Base-by-base conservation (phyloP, 2,888 invertebrate genomes). In the Eupeodes latifasciatus region DNA sequence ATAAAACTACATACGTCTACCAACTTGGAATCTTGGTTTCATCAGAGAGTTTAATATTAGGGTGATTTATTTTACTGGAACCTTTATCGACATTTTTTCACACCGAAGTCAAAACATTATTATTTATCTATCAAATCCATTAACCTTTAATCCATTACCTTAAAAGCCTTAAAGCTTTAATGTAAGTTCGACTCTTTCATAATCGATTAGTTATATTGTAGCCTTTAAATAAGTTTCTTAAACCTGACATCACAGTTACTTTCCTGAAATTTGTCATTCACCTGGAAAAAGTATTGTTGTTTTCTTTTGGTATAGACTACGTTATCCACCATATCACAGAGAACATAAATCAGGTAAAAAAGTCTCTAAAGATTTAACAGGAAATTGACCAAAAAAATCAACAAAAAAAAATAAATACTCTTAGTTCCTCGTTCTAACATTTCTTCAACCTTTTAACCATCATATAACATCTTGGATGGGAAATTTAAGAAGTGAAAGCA, bases 321-420 rank as follows among this genome's bases (percentile, higher is more conserved):
- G 44, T 49, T 62, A 44, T 11, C 19, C 19, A 19, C 40, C 12
- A 16, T 1, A 16, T 1, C 19, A 44, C 62, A 57, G 47, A 4
- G 0, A 66, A 64, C 34, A 51, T 44, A 66, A 53, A 47, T 53
- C 64, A 19, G 53, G 12, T 55, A 16, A 71, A 16, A 71, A 61
- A 59, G 11, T 62, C 51, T 71, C 69, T 40, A 47, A 47, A 71
- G 40, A 69, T 19, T 57, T 76, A 53, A 69, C 61, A 75, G 71
- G 75, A 75, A 81, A 76, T 71, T 81, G 40, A 11, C 49, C 16
- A 64, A 61, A n/a, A n/a, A 61, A 71, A 27, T 27, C n/a, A 66
- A 16, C 49, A 49, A 36, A 62, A 47, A 64, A 12, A 14, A 27
- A 14, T 12, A 14, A 27, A 14, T 12, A 16, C 44, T 11, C 10